Percentiles rank a stretch among this genome's conserved stretches.
These are phyloP conservation scores for Sander lucioperca DNA, from an alignment of 2,113 vertebrate genomes.

Conservation along the genomic window DNA sequence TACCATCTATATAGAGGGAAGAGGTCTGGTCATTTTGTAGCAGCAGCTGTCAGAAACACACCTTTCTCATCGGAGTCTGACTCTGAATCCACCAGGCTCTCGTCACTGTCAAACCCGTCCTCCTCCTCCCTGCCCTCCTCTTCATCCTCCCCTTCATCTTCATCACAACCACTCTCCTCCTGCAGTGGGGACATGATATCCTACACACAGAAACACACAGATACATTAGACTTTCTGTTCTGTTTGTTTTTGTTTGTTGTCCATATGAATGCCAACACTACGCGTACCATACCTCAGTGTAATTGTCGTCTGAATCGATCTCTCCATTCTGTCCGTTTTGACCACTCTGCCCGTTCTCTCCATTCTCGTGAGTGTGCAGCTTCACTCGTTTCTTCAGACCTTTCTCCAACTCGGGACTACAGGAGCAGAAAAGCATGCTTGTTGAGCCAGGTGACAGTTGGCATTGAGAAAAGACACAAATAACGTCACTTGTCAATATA, in stretches of 20 bases:
- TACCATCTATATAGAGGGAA: neutral
- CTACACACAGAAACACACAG: slow-evolving; percentile 49
- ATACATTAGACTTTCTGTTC: slow-evolving; percentile 6
- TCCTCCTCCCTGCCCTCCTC: slow-evolving; percentile 88
- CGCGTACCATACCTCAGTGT: slow-evolving; percentile 80
- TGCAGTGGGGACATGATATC: slow-evolving; percentile 85
- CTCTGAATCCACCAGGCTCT: slow-evolving; percentile 95
- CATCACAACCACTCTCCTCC: slow-evolving; percentile 96
- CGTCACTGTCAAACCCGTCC: slow-evolving; percentile 91
- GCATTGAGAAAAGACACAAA: neutral
- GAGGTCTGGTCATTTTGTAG: neutral
- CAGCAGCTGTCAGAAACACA: slow-evolving; percentile 58
- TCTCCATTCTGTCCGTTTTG: slow-evolving; percentile 87
- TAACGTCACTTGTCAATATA: neutral
- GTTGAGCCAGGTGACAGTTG: neutral
- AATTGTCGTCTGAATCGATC: slow-evolving; percentile 88
- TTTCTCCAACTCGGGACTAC: slow-evolving; percentile 92
- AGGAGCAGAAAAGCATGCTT: neutral
- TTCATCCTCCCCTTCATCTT: slow-evolving; percentile 92
- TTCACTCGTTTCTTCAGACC: slow-evolving; percentile 91
- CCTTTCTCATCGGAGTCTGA: slow-evolving; percentile 96
- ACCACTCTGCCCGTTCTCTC: slow-evolving; percentile 85
- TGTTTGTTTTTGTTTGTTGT: neutral
- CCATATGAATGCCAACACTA: neutral
- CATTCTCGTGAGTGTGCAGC: slow-evolving; percentile 87